These are phyloP conservation scores for Bombylius major DNA, from an alignment of 2,888 invertebrate species.

Conservation along the genomic window DNA sequence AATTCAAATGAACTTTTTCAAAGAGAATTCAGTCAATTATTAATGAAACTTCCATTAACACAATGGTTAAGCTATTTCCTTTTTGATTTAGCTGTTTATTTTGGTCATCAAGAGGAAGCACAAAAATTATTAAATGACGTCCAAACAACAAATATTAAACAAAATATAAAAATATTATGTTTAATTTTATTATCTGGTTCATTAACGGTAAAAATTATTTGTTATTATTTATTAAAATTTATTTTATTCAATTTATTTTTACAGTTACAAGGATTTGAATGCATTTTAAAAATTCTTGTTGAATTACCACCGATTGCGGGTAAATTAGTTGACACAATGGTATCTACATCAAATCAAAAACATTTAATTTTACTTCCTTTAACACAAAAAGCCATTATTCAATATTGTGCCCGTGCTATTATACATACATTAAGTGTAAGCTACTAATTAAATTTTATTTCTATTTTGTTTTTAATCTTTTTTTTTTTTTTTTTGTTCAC, in stretches of 20 bases:
- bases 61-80: constrained; percentile 67
- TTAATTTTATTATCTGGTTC: constrained; percentile 31
- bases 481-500: constrained; percentile 11
- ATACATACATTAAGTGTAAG: constrained; percentile 43
- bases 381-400: constrained; percentile 61
- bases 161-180: constrained; percentile 31
- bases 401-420: constrained; percentile 64
- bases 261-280: constrained; percentile 46
- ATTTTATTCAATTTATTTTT: constrained; percentile 5
- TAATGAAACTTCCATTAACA: constrained; percentile 61
- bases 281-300: constrained; percentile 52
- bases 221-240: constrained; percentile 3
- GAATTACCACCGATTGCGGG: constrained; percentile 53
- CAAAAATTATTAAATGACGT: constrained; percentile 38
- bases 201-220: constrained; percentile 23
- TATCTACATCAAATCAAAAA: constrained; percentile 51
- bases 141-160: constrained; percentile 28
- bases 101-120: constrained; percentile 67
- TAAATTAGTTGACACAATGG: constrained; percentile 50
- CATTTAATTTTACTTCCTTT: constrained; percentile 71
- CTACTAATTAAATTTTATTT: not conserved
- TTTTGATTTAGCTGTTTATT: constrained; percentile 70
- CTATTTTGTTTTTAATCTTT: not conserved
- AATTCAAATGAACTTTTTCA: constrained; percentile 61
- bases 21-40: constrained; percentile 63